Evolutionary conservation across 2,113 vertebrate species (phyloP).

Genomic region (Spheniscus mendiculus): DNA sequence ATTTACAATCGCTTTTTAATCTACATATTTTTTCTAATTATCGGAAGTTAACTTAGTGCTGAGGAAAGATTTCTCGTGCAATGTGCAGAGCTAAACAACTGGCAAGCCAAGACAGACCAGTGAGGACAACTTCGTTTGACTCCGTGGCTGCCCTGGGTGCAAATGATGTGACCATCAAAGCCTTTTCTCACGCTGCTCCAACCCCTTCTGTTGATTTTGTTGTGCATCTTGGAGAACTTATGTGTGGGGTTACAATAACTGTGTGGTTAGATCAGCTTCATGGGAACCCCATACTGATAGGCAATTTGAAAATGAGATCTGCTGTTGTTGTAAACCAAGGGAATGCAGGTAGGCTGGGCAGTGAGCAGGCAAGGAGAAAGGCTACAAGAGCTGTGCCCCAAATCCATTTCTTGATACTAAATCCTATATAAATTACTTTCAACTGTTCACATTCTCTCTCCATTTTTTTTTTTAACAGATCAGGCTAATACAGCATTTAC

Average conservation of each 20-base stretch:
- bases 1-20: background rate
- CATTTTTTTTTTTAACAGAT: background rate
- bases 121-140: background rate
- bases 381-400: background rate
- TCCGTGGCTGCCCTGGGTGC: background rate
- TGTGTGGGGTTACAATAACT: fast-evolving
- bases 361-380: background rate
- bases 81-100: background rate
- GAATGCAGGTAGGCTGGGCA: background rate
- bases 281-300: background rate
- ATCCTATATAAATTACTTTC: background rate
- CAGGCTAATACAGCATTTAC: background rate
- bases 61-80: background rate
- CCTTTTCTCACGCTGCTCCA: background rate
- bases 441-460: background rate
- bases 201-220: background rate
- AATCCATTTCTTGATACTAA: background rate
- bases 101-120: background rate
- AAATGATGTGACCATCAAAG: background rate
- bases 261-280: background rate
- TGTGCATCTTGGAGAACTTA: background rate
- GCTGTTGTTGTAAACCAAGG: background rate
- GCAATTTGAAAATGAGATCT: background rate
- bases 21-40: background rate
- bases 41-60: background rate